Evolutionary conservation across 1,140 invertebrate genomes (phyloP).

Genomic region (Dolichoris vasculosae): DNA sequence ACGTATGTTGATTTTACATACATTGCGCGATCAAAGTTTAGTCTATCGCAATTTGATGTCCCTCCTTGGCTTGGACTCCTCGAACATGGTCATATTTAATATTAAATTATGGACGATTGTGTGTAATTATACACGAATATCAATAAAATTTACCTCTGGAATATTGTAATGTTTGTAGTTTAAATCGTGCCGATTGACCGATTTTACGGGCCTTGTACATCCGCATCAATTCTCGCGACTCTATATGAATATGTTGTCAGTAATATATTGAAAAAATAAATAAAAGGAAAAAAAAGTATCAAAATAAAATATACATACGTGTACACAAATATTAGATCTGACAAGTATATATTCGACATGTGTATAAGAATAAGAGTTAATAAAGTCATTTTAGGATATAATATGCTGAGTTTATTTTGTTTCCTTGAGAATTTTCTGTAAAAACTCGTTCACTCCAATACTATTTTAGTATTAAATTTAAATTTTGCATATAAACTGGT

Average conservation of each 20-base stretch:
- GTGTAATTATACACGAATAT: conserved; percentile 2
- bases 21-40: neutral
- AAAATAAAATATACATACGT: conserved; percentile 64
- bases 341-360: conserved; percentile 67
- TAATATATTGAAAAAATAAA: conserved; percentile 32
- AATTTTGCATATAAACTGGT: too few relatives aligned
- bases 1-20: neutral
- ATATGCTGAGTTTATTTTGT: neutral
- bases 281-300: conserved; percentile 51
- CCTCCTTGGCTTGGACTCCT: neutral
- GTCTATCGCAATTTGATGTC: neutral
- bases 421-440: neutral
- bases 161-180: neutral
- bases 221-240: conserved; percentile 38
- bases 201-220: neutral
- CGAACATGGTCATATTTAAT: neutral
- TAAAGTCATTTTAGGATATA: conserved; percentile 70
- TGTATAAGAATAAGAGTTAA: conserved; percentile 72
- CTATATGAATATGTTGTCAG: conserved; percentile 44
- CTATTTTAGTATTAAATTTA: too few relatives aligned
- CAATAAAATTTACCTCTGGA: neutral
- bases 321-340: conserved; percentile 66
- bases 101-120: neutral
- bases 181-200: neutral
- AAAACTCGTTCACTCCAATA: too few relatives aligned